Conservation (phyloP, 2,113 vertebrate genomes). For the Salvelinus sp. region DNA sequence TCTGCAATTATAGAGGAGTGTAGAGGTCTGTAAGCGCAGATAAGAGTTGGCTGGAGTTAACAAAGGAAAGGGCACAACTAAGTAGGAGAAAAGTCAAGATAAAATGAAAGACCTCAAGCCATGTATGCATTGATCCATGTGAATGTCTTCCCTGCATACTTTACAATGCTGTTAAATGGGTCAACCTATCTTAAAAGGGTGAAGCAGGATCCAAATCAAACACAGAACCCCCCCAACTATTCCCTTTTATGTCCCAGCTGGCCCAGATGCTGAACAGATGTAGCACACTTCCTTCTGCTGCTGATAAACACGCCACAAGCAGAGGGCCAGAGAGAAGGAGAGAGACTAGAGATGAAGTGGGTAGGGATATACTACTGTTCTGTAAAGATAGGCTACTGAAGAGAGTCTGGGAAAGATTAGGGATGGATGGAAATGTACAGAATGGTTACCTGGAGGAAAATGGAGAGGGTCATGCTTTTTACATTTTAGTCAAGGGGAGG, state of each 20-base stretch:
- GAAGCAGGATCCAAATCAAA: conserved; percentile 43
- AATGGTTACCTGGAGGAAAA: too few relatives aligned
- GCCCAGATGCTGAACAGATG: conserved; percentile 76
- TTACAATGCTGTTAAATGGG: conserved; percentile 20
- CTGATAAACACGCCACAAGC: conserved; percentile 55
- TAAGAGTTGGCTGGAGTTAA: conserved; percentile 7
- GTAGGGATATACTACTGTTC: neutral
- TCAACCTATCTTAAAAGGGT: neutral
- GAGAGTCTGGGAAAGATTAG: too few relatives aligned
- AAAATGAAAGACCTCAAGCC: conserved; percentile 13
- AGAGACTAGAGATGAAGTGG: neutral
- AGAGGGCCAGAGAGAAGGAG: conserved; percentile 17
- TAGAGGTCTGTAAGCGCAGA: neutral
- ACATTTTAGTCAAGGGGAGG: too few relatives aligned
- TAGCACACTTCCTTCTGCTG: conserved; percentile 47
- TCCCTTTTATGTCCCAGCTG: conserved; percentile 63
- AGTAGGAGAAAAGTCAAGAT: too few relatives aligned
- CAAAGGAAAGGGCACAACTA: conserved; percentile 6
- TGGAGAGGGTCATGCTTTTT: too few relatives aligned
- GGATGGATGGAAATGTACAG: too few relatives aligned
- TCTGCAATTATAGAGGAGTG: conserved; percentile 23
- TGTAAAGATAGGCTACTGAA: neutral
- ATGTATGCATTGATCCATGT: conserved; percentile 26
- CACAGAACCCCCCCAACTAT: conserved; percentile 28
- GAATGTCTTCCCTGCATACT: conserved; percentile 17